Base-by-base conservation (phyloP, 2,113 vertebrate species). In the Chlorodrepanis virens region DNA sequence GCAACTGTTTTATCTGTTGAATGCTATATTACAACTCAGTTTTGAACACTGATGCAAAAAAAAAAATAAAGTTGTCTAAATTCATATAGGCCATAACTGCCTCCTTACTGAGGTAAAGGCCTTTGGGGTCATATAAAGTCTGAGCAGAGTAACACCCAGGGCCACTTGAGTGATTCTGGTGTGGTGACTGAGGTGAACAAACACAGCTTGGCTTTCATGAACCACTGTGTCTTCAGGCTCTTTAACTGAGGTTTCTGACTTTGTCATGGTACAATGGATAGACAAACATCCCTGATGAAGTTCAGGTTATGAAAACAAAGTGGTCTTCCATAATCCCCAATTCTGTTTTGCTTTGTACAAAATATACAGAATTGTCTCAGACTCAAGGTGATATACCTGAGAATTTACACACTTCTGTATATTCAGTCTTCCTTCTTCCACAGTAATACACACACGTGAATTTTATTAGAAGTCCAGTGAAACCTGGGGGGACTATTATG, bases 371-470 rank as follows among this genome's bases (percentile, higher is more conserved):
- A 42, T 20, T n/a, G 42, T 47, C 28, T 83, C 39, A 53, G 24
- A 40, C 22, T 72, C 23, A 33, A 39, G 29, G 6, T 35, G 12
- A 39, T 20, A 71, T 15, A 68, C 19, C 37, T n/a, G n/a, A 63
- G 44, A 78, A 25, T 70, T 78, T 20, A 39, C 27, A 49, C 7
- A 35, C 9, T 16, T 54, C 1, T 28, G 12, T 31, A 7, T 45
- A 33, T 50, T 72, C 49, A 42, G 9, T 76, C 9, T 65, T 87
- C 21, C 50, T 52, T 61, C 53, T 90, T 75, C 83, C 20, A 44
- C 2, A 10, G 24, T 53, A 27, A 33, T 27, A 21, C 3, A 37
- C 2, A 65, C 18, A 33, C 0, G 3, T 9, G 10, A 56, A 44
- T 81, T 78, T 53, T 52, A 6, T 56, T 56, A 35, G 16, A 83